phyloP scores from a whole-genome alignment of 2,888 invertebrate species.

The Hololepta plana region DNA sequence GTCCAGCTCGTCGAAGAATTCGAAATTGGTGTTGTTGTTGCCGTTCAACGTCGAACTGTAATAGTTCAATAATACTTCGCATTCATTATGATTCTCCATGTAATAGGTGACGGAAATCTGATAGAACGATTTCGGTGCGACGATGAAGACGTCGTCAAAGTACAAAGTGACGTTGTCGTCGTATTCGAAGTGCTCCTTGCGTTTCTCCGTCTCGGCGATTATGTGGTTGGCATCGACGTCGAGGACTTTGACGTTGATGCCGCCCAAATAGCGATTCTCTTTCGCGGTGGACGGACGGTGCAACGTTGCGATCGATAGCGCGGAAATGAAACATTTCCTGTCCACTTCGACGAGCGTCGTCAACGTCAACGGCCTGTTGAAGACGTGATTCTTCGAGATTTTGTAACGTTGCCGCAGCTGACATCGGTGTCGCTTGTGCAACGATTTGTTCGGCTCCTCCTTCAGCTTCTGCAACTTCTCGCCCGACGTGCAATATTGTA shows the following conservation, averaged over 20 bases:
- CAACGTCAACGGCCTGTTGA: constrained; percentile 4
- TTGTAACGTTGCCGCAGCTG: constrained; percentile 10
- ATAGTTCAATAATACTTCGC: too few relatives aligned
- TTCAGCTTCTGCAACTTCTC: too few relatives aligned
- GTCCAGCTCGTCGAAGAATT: constrained; percentile 16
- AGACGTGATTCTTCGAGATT: constrained; percentile 8
- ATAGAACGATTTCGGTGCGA: too few relatives aligned
- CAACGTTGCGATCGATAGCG: constrained; percentile 7
- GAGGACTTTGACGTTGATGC: constrained; percentile 5
- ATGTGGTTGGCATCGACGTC: constrained; percentile 2
- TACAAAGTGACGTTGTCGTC: too few relatives aligned
- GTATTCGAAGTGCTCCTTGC: constrained; percentile 8
- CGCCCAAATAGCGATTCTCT: constrained; percentile 6
- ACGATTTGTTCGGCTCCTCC: too few relatives aligned
- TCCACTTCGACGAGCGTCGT: too few relatives aligned
- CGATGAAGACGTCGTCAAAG: too few relatives aligned
- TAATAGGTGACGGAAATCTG: constrained; percentile 10
- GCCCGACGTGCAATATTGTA: constrained; percentile 7
- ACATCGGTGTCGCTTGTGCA: constrained; percentile 6
- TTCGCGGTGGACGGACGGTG: constrained; percentile 6
- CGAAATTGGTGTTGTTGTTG: too few relatives aligned
- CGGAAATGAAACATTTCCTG: constrained; percentile 7
- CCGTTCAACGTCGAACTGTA: too few relatives aligned
- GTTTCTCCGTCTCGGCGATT: too few relatives aligned
- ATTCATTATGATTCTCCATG: too few relatives aligned